Conservation (phyloP, 2,888 invertebrate genomes). For the Meiosimyza platycephala region DNA sequence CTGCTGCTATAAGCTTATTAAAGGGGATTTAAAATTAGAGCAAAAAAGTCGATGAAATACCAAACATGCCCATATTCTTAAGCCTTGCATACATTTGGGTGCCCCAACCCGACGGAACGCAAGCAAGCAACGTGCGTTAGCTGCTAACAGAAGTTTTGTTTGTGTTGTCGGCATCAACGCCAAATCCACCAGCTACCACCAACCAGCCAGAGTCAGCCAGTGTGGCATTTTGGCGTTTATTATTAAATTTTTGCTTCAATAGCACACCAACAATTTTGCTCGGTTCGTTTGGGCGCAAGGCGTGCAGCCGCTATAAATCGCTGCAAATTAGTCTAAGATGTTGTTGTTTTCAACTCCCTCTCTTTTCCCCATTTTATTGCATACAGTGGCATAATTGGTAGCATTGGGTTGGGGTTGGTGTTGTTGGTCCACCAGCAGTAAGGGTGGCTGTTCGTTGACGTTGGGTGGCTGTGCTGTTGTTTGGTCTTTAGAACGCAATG, state of each 20-base stretch:
- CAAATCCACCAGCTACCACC: too few relatives aligned
- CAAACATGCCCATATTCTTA: too few relatives aligned
- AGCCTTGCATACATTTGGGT: too few relatives aligned
- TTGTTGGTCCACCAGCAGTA: too few relatives aligned
- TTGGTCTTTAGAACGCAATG: constrained; percentile 1
- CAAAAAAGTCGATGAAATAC: too few relatives aligned
- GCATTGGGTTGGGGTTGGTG: background rate
- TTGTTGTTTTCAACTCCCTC: background rate
- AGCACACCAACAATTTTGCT: constrained; percentile 12
- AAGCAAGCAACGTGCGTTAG: too few relatives aligned
- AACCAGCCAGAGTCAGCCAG: background rate
- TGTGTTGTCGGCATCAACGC: background rate
- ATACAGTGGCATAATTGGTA: background rate
- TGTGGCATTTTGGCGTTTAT: constrained; percentile 29
- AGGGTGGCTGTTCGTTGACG: too few relatives aligned
- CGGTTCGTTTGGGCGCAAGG: background rate
- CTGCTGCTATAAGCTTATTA: constrained; percentile 11
- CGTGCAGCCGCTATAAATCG: background rate
- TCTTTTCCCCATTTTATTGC: background rate
- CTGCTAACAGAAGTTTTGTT: background rate
- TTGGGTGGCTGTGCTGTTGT: background rate
- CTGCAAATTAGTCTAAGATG: background rate
- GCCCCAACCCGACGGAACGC: too few relatives aligned
- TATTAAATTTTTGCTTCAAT: constrained; percentile 30
- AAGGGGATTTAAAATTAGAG: constrained; percentile 28